Conservation (phyloP, 2,113 vertebrate genomes). For the Scopus umbretta region DNA sequence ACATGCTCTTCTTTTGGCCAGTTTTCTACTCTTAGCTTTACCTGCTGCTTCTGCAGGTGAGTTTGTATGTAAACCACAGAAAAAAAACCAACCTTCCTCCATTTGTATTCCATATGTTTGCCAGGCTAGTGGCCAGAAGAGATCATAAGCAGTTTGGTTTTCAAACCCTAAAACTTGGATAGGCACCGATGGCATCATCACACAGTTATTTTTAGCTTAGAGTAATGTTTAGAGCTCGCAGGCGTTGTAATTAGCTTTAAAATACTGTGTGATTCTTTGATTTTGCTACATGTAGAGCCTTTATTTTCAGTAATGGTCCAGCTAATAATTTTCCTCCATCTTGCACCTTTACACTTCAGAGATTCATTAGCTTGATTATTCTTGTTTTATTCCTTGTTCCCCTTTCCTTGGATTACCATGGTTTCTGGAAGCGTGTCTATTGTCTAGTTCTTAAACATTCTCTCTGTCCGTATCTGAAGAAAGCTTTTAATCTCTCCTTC, state of each 20-base stretch:
- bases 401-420: neutral
- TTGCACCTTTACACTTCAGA: neutral
- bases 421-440: neutral
- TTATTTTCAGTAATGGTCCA: neutral
- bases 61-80: neutral
- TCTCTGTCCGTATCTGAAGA: neutral
- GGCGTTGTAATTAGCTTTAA: neutral
- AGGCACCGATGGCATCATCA: neutral
- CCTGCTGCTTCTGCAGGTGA: neutral
- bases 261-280: neutral
- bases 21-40: slow-evolving; percentile 12
- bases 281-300: neutral
- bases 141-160: neutral
- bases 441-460: neutral
- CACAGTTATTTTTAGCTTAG: neutral
- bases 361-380: neutral
- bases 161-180: neutral
- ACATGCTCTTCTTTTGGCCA: neutral
- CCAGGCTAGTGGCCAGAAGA: neutral
- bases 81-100: neutral
- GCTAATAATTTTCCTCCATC: neutral
- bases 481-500: neutral
- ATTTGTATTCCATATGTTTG: slow-evolving; percentile 5
- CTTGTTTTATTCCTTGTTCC: neutral
- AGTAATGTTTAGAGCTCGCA: neutral